These are phyloP conservation scores for Saccopteryx bilineata DNA, from an alignment of 2,113 vertebrate species.

Conservation along the genomic window DNA sequence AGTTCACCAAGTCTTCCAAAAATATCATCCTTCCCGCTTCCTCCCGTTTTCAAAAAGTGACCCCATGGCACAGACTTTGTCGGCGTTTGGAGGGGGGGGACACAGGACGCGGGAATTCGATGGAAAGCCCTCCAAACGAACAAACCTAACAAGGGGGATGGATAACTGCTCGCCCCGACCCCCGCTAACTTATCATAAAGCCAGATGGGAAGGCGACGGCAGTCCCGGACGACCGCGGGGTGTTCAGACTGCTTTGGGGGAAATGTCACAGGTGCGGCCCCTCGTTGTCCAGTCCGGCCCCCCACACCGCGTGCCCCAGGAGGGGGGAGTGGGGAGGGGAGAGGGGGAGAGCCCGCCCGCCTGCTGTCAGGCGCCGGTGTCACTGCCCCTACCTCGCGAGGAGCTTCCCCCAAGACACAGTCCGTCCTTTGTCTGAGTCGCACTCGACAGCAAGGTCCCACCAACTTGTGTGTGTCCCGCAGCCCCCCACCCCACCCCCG, in stretches of 20 bases:
- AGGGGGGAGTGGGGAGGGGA: neutral
- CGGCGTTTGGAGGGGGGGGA: neutral
- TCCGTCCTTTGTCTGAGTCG: conserved; percentile 80
- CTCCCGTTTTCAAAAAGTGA: conserved; percentile 48
- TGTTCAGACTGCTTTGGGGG: neutral
- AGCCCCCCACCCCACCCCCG: no score
- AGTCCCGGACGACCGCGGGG: neutral
- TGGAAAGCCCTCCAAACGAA: neutral
- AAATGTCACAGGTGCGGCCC: neutral
- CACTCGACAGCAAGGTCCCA: conserved; percentile 70
- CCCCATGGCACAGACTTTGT: neutral
- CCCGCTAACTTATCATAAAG: conserved; percentile 36
- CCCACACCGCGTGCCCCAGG: neutral
- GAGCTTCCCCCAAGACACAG: conserved; percentile 63
- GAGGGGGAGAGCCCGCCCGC: conserved; percentile 9
- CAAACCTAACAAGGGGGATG: neutral
- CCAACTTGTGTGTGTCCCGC: conserved; percentile 79
- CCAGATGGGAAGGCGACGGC: neutral
- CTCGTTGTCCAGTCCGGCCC: neutral
- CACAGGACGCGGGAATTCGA: conserved; percentile 37
- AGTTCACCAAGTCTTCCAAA: conserved; percentile 65
- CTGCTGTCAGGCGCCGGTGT: conserved; percentile 37
- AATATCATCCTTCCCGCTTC: neutral
- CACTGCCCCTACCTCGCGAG: conserved; percentile 64
- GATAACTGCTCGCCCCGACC: neutral